Conservation (phyloP, 2,888 invertebrate species). For the Darwinula stevensoni region DNA sequence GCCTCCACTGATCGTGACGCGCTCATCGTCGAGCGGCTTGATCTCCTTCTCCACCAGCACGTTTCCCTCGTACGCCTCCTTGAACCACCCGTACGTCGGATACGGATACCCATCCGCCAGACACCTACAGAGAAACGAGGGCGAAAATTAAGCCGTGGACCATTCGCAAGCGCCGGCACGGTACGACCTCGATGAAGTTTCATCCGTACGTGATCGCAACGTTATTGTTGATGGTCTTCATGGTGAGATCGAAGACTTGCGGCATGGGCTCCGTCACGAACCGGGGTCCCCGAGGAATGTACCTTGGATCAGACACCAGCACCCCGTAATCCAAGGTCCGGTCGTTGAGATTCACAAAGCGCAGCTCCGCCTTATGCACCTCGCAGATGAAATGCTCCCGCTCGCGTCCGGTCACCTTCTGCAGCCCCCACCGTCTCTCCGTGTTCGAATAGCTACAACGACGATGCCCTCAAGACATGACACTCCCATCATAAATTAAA, state of each 20-base stretch:
- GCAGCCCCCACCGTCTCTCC: constrained; percentile 52
- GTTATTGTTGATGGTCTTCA: constrained; percentile 34
- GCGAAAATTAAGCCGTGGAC: not conserved
- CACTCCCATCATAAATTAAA: not conserved
- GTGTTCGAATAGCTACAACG: constrained; percentile 15
- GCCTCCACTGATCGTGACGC: constrained; percentile 70
- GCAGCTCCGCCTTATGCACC: constrained; percentile 38
- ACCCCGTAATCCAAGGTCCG: constrained; percentile 59
- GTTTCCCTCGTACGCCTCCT: constrained; percentile 56
- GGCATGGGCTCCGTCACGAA: constrained; percentile 57
- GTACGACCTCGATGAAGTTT: constrained; percentile 7
- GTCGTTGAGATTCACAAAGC: constrained; percentile 26
- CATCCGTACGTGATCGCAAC: constrained; percentile 29
- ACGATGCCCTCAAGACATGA: constrained; percentile 7
- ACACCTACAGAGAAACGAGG: constrained; percentile 20
- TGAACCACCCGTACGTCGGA: constrained; percentile 65
- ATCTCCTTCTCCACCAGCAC: constrained; percentile 36
- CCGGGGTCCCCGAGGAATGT: constrained; percentile 58
- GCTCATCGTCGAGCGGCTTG: constrained; percentile 36
- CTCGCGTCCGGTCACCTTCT: constrained; percentile 44
- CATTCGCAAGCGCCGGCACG: constrained; percentile 6
- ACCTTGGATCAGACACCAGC: constrained; percentile 42
- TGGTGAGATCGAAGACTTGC: constrained; percentile 49
- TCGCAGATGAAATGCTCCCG: constrained; percentile 59
- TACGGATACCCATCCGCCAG: constrained; percentile 40